These are phyloP conservation scores for Hoplodrina ambigua DNA, from an alignment of 2,888 invertebrate genomes.

Conservation along the genomic window DNA sequence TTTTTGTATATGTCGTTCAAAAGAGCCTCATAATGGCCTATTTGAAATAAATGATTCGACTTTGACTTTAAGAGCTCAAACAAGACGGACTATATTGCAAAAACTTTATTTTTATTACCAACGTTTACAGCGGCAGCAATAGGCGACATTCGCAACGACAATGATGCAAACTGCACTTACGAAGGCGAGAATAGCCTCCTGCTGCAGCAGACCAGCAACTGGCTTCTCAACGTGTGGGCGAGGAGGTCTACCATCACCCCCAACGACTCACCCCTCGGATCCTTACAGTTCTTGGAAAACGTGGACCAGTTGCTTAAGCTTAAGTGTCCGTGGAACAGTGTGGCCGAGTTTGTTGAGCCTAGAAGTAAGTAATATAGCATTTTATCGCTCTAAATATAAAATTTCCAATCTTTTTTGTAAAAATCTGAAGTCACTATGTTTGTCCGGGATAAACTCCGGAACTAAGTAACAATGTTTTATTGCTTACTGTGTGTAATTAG, in stretches of 20 bases:
- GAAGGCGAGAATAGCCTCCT: conserved; percentile 98
- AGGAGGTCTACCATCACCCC: conserved; percentile 75
- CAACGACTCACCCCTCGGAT: conserved; percentile 91
- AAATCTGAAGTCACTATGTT: no score
- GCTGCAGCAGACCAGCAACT: conserved; percentile 96
- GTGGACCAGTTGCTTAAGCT: conserved; percentile 88
- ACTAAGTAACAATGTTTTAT: no score
- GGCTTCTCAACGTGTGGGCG: conserved; percentile 93
- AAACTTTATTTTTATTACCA: not conserved
- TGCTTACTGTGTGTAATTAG: no score
- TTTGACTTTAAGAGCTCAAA: no score
- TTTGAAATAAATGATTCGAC: no score
- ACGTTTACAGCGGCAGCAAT: conserved; percentile 91
- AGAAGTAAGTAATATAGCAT: conserved; percentile 82
- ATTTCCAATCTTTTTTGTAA: no score
- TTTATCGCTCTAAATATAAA: no score
- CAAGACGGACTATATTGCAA: no score
- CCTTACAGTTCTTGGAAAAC: conserved; percentile 91
- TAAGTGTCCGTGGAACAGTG: conserved; percentile 86
- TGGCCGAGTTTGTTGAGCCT: conserved; percentile 88
- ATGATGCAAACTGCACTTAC: conserved; percentile 97
- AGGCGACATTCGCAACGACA: conserved; percentile 94
- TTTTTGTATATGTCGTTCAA: no score
- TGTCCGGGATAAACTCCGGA: no score
- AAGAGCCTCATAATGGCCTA: no score